Conservation (phyloP, 1,140 invertebrate genomes). For the Lucilia sericata region DNA sequence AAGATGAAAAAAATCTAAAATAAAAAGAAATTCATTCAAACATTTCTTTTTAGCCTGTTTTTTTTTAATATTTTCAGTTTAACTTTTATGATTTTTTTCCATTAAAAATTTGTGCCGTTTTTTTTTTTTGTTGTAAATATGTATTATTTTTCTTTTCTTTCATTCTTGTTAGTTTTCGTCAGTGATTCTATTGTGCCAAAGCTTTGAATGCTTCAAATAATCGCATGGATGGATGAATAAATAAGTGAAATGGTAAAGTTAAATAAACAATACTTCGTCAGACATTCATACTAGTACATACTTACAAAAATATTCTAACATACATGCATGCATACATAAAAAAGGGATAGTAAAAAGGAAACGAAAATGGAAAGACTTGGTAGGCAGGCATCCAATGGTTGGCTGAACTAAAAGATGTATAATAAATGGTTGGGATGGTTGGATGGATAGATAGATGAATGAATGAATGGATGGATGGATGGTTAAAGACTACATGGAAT, state of each 20-base stretch:
- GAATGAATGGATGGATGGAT: too few species aligned
- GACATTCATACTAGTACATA: neutral
- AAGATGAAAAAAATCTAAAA: neutral
- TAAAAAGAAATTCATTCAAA: neutral
- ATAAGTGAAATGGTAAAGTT: conserved; percentile 20
- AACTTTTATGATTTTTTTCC: conserved; percentile 12
- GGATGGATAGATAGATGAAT: neutral
- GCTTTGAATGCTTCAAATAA: conserved; percentile 20
- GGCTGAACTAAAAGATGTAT: conserved; percentile 18
- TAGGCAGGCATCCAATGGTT: conserved; percentile 8
- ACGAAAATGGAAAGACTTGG: neutral
- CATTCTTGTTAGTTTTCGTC: neutral
- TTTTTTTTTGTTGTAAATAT: neutral
- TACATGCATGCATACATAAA: neutral
- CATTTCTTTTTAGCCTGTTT: neutral
- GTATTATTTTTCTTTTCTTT: neutral
- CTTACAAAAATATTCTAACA: too few species aligned
- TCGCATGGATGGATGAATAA: conserved; percentile 28
- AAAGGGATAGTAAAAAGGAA: neutral
- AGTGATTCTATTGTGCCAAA: conserved; percentile 17
- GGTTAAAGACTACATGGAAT: too few species aligned
- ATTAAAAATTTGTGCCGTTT: neutral
- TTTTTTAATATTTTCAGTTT: neutral
- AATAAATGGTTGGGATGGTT: conserved; percentile 5
- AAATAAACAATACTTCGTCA: neutral